Conservation (phyloP, 2,888 invertebrate genomes). For the Morpho achilles region DNA sequence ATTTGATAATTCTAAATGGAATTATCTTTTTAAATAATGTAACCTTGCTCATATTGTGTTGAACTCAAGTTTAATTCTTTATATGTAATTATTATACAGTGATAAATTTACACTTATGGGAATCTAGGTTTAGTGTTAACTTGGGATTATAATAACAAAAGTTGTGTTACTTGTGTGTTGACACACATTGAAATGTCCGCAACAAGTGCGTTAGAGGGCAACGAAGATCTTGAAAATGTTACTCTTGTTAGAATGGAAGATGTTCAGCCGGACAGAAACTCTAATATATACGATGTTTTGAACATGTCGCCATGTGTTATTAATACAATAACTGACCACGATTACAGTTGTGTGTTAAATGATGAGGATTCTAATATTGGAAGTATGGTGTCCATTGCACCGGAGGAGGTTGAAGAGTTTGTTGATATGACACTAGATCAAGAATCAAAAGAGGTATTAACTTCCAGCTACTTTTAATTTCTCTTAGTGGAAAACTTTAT, state of each 20-base stretch:
- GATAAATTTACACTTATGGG: too few species aligned
- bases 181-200: conserved; percentile 45
- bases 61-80: too few species aligned
- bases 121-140: too few species aligned
- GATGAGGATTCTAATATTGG: conserved; percentile 57
- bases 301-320: background rate
- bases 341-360: conserved; percentile 12
- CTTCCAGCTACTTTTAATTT: too few species aligned
- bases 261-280: conserved; percentile 54
- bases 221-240: conserved; percentile 60
- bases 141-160: too few species aligned
- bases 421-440: background rate
- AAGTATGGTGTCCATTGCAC: conserved; percentile 57
- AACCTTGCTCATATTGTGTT: too few species aligned
- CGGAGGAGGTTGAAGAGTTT: conserved; percentile 44
- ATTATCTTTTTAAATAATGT: background rate
- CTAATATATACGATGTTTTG: conserved; percentile 29
- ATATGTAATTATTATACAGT: too few species aligned
- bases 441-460: too few species aligned
- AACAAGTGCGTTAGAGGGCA: conserved; percentile 44
- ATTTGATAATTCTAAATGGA: background rate
- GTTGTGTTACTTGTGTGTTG: background rate
- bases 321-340: conserved; percentile 12
- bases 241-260: conserved; percentile 65
- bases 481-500: too few species aligned